phyloP scores from a whole-genome alignment of 1,140 invertebrate genomes.

The Sitobion miscanthi region DNA sequence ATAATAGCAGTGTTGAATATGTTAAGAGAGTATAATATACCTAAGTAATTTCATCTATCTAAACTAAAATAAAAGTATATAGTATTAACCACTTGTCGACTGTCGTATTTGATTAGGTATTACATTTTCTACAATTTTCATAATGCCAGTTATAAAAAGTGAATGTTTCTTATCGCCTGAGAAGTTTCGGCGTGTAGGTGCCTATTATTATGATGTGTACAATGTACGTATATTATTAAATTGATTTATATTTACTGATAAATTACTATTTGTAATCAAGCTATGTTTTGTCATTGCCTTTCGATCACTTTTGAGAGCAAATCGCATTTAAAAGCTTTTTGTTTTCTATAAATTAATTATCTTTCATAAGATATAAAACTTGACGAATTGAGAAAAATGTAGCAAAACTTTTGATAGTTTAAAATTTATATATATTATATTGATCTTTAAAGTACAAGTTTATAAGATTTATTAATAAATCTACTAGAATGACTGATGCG shows the following conservation, averaged over 20 bases:
- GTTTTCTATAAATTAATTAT: neutral
- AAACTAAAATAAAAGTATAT: neutral
- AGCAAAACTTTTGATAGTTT: conserved; percentile 11
- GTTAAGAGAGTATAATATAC: neutral
- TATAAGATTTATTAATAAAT: neutral
- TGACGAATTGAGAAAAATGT: neutral
- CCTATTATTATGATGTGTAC: neutral
- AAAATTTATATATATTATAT: neutral
- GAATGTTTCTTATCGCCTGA: neutral
- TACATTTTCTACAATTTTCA: neutral
- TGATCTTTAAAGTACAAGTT: neutral
- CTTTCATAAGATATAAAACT: neutral
- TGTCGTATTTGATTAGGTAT: neutral
- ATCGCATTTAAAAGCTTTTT: conserved; percentile 31
- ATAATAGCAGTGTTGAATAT: neutral
- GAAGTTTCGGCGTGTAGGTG: neutral
- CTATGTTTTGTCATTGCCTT: neutral
- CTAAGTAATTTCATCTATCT: neutral
- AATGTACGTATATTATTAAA: neutral
- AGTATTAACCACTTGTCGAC: neutral
- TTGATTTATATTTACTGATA: neutral
- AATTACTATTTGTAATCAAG: neutral
- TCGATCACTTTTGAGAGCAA: conserved; percentile 4
- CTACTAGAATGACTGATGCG: neutral
- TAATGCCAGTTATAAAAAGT: neutral